These are phyloP conservation scores for Phthorimaea operculella DNA, from an alignment of 1,140 invertebrate species.

Conservation along the genomic window DNA sequence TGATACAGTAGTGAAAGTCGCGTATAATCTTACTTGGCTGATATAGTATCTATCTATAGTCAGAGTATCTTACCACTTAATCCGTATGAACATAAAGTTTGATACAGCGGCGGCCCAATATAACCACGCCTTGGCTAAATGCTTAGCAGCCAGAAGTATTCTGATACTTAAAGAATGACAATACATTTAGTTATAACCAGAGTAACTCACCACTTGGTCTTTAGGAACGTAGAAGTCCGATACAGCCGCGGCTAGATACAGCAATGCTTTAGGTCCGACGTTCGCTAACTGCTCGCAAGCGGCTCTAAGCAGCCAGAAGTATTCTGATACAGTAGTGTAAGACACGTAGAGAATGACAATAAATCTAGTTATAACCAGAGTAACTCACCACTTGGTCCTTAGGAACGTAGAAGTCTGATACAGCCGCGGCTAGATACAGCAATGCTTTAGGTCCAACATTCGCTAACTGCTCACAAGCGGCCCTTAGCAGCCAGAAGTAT, in stretches of 20 bases:
- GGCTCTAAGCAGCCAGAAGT: constrained; percentile 89
- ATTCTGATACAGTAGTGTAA: constrained; percentile 74
- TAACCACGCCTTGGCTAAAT: constrained; percentile 80
- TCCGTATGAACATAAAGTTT: constrained; percentile 97
- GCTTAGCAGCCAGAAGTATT: constrained; percentile 94
- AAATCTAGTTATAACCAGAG: too few species aligned
- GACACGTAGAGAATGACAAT: too few species aligned
- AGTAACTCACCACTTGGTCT: constrained; percentile 87
- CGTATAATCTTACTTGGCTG: too few species aligned
- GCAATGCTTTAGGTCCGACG: constrained; percentile 76
- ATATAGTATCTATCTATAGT: too few species aligned
- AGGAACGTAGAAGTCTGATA: constrained; percentile 99
- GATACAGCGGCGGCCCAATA: constrained; percentile 98
- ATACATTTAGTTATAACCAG: too few species aligned
- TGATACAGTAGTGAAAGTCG: constrained; percentile 61
- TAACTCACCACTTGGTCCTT: constrained; percentile 86
- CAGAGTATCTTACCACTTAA: constrained; percentile 88
- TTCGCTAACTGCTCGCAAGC: constrained; percentile 79
- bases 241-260: constrained; percentile 97
- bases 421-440: constrained; percentile 96
- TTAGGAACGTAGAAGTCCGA: constrained; percentile 98
- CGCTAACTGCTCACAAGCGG: constrained; percentile 80
- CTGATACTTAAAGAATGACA: constrained; percentile 61
- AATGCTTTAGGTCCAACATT: constrained; percentile 76
- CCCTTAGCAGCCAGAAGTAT: constrained; percentile 92